Conservation (phyloP, 2,797 vertebrate genomes). For the Melanotaenia pygmaea region DNA sequence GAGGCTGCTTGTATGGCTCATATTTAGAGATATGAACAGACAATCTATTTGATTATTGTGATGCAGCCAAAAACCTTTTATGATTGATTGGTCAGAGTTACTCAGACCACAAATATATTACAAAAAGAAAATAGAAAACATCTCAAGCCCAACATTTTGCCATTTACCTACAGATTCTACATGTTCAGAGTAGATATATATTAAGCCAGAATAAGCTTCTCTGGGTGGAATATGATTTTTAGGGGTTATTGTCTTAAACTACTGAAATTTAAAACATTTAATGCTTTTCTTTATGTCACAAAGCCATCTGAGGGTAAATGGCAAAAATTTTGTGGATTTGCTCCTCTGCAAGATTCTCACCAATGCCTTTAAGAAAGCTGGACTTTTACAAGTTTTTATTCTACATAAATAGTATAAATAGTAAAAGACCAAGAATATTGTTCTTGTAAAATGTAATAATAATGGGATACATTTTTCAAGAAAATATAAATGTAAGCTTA, state of each 20-base stretch:
- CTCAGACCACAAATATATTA: neutral
- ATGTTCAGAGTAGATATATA: neutral
- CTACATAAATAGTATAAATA: neutral
- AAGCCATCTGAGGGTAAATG: neutral
- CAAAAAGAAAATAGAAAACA: neutral
- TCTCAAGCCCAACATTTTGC: neutral
- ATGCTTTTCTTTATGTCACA: neutral
- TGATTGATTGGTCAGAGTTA: neutral
- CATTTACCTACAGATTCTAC: neutral
- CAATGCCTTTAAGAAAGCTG: neutral
- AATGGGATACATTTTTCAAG: neutral
- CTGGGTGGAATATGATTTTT: neutral
- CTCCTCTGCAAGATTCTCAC: neutral
- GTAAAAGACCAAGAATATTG: neutral
- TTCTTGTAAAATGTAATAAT: neutral
- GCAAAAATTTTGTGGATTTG: neutral
- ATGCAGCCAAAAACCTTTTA: neutral
- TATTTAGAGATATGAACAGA: neutral
- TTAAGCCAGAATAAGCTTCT: neutral
- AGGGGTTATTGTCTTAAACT: neutral
- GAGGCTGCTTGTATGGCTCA: neutral
- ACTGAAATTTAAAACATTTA: neutral
- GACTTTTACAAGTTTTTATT: neutral
- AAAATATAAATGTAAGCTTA: neutral
- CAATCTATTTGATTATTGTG: neutral